Base-by-base conservation (phyloP, 2,888 invertebrate genomes). In the Unio pictorum region DNA sequence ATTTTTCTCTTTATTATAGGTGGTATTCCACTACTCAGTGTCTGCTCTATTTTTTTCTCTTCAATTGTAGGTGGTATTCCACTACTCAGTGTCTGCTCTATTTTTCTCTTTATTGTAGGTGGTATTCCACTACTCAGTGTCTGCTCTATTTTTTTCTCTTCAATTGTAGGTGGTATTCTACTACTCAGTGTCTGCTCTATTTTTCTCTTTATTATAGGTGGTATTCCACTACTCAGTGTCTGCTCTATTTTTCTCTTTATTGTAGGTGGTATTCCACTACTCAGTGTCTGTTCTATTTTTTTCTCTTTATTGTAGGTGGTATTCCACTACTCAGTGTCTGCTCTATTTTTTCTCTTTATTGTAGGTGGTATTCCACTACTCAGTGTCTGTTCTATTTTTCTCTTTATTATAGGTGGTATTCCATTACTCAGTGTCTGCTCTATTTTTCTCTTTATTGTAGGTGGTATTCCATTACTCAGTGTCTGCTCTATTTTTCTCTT, bases 201-300 rank as follows among this genome's bases (percentile, higher is more conserved):
- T 45, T 55, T 58, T 55, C 55, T 58, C 66, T 65, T 34, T 26
- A 67, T 72, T 75, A 7, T 87, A 91, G 92, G 92, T 93, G 26
- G 93, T 98, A 18, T 92, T 99, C 79, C 99, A 99, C 91, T 95
- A 96, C 87, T 45, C 11, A 11, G 45, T 45, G 45, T 45, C 45
- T 45, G 2, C 45, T 45, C 2, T 45, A 11, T 23, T 23, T 45
- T 45, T 55, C 54, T 55, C 55, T 58, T 66, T n/a, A 67, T 72
- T 75, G 11, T 87, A 91, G 92, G 92, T 93, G 26, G 93, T 98
- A 18, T 92, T 99, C 79, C 99, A 99, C 91, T 95, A 96, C 87
- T 45, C 11, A 11, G 45, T 45, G 45, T 45, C 45, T 45, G 4
- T 11, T 45, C 2, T 45, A 11, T 45, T 45, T 55, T 58, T 55